Conservation (phyloP, 2,113 vertebrate species). For the Campylomormyrus numenius region DNA sequence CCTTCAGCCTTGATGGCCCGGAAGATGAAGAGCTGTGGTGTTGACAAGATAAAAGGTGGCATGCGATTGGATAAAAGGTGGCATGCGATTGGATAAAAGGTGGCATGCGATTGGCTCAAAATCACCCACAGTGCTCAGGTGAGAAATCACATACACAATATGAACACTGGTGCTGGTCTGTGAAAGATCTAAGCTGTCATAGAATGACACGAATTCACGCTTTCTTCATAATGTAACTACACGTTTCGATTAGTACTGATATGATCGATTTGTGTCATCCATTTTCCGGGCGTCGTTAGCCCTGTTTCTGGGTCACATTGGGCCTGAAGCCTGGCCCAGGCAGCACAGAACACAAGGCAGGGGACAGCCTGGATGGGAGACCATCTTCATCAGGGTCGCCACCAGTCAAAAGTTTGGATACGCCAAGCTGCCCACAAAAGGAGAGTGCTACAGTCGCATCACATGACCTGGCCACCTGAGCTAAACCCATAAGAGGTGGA, state of each 20-base stretch:
- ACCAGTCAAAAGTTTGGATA: background rate
- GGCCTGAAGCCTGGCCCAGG: background rate
- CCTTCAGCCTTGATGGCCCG: constrained; percentile 52
- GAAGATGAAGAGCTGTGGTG: constrained; percentile 73
- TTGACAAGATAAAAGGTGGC: background rate
- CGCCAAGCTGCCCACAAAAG: background rate
- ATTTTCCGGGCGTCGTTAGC: background rate
- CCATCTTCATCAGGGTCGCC: background rate
- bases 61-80: background rate
- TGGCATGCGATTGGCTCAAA: background rate
- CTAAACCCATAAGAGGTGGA: background rate
- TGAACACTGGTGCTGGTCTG: background rate
- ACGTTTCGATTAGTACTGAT: background rate
- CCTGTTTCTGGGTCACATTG: background rate
- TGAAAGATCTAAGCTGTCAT: background rate
- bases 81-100: background rate
- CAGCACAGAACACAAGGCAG: background rate
- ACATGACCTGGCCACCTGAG: background rate
- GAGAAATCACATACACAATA: background rate
- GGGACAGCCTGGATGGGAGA: background rate
- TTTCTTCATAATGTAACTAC: background rate
- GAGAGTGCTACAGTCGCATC: background rate
- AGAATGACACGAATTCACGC: background rate
- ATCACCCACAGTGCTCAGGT: background rate
- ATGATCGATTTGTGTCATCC: background rate